Base-by-base conservation (phyloP, 2,888 invertebrate species). In the Drosophila kanekoi region DNA sequence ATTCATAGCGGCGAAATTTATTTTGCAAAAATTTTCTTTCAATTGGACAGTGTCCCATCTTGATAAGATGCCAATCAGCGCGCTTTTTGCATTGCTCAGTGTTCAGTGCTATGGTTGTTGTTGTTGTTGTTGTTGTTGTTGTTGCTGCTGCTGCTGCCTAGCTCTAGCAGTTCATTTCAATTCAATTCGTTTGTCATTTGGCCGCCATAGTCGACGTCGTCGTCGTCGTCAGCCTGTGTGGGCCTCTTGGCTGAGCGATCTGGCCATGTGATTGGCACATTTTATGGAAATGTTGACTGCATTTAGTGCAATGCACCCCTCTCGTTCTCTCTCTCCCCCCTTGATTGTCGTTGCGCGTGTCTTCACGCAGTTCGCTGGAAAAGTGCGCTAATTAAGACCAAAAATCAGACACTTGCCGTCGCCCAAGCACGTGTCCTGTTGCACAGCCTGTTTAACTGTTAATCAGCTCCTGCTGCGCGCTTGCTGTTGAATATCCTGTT, bases 1-100 rank as follows among this genome's bases (percentile, higher is more conserved):
- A 68, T 67, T 73, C 82, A 85, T 75, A 72, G 71, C 72, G 62
- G 74, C 82, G 76, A 87, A 86, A 88, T 85, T 72, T 89, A 90
- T 89, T 87, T 89, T 84, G 77, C 86, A 87, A 89, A 79, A 72
- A 88, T 88, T 77, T 87, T 90, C 83, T 87, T 86, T 90, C 87
- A 91, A 91, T 90, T 92, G 92, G 92, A 90, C 91, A 90, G 76
- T 87, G 90, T 87, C 92, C 92, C 89, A 92, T 92, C 92, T 85
- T 85, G 92, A 92, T 92, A 91, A 92, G 91, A 90, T 89, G 90
- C 84, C 89, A 91, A 92, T 92, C 91, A 89, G 89, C 80, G 61
- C 77, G 75, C 81, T 70, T 81, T 86, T 79, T 83, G 73, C 77
- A 73, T 72, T 77, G 73, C 72, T 58, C 69, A 51, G 53, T 49